phyloP scores from a whole-genome alignment of 2,113 vertebrate genomes.

The Turnix velox region DNA sequence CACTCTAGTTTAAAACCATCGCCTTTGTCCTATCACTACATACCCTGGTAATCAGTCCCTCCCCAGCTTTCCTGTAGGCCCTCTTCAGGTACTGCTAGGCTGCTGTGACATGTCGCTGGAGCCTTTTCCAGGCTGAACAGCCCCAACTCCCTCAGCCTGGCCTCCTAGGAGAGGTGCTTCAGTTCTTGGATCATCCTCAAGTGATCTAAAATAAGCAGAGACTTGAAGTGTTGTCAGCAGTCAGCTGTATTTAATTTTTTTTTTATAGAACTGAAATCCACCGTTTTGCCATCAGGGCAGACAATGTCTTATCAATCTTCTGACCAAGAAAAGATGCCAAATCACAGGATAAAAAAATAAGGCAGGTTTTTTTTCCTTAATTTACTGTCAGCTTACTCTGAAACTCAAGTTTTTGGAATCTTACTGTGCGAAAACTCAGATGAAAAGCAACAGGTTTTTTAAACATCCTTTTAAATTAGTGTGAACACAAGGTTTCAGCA shows the following conservation, averaged over 20 bases:
- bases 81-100: too few relatives aligned
- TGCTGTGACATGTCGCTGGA: too few relatives aligned
- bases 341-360: accelerated
- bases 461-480: background rate
- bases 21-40: too few relatives aligned
- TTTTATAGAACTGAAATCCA: accelerated
- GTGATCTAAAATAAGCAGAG: background rate
- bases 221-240: background rate
- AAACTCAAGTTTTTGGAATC: background rate
- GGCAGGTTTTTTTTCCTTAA: too few relatives aligned
- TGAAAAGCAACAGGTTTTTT: background rate
- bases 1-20: too few relatives aligned
- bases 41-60: too few relatives aligned
- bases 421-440: background rate
- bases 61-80: too few relatives aligned
- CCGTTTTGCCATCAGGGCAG: background rate
- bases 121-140: too few relatives aligned
- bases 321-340: accelerated
- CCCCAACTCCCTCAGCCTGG: too few relatives aligned
- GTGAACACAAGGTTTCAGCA: background rate
- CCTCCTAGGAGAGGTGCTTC: too few relatives aligned
- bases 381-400: background rate
- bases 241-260: background rate
- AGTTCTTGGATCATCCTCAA: too few relatives aligned
- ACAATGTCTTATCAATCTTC: background rate